Percentiles rank a stretch among this genome's conserved stretches.
phyloP scores from a whole-genome alignment of 2,113 vertebrate genomes.

The Zosterops lateralis region DNA sequence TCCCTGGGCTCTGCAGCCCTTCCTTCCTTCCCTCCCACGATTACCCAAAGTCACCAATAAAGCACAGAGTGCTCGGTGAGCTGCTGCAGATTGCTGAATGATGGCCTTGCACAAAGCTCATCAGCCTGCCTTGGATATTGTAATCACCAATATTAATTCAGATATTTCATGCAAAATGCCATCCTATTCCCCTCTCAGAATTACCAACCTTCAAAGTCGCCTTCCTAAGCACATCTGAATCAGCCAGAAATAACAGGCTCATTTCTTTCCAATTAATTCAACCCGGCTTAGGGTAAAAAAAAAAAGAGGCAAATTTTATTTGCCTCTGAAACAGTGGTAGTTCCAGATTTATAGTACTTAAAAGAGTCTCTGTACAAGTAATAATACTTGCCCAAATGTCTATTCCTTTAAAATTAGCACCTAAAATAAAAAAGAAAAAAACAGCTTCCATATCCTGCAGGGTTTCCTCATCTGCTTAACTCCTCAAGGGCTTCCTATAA shows the following conservation, averaged over 20 bases:
- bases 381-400: neutral
- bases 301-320: neutral
- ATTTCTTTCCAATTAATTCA: constrained; percentile 12
- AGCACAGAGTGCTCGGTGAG: neutral
- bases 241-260: neutral
- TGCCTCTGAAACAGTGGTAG: neutral
- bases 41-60: neutral
- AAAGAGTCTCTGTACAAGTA: neutral
- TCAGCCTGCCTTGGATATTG: neutral
- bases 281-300: neutral
- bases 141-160: neutral
- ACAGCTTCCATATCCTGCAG: neutral
- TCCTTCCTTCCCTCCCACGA: neutral
- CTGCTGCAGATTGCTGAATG: neutral
- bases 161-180: neutral
- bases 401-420: constrained; percentile 1
- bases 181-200: neutral
- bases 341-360: neutral
- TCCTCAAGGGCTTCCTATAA: neutral
- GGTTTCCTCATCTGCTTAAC: neutral
- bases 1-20: neutral
- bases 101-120: neutral
- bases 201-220: neutral
- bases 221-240: neutral
- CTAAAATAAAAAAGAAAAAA: neutral